phyloP scores from a whole-genome alignment of 2,888 invertebrate species.

The Xestoiulus laeticollis region DNA sequence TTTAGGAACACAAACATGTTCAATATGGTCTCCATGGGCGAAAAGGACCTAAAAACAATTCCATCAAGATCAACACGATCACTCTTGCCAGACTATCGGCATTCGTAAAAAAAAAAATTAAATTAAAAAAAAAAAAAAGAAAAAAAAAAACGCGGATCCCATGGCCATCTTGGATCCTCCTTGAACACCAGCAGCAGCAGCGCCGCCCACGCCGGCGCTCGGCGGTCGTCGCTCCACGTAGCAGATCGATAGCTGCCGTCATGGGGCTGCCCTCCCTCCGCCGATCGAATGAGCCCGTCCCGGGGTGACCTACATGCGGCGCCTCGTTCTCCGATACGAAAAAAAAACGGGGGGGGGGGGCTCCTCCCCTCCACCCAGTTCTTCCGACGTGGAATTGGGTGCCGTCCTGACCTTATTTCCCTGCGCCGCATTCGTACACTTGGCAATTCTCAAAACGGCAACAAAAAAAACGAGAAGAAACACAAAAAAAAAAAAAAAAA shows the following conservation, averaged over 20 bases:
- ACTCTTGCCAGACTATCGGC: no score
- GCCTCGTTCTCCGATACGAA: background rate
- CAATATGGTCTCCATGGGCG: no score
- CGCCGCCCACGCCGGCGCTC: background rate
- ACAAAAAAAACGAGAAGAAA: no score
- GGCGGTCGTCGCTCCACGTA: background rate
- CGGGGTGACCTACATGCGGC: background rate
- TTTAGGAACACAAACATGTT: no score
- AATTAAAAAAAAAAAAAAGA: no score
- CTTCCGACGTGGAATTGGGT: background rate
- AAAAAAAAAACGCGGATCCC: no score
- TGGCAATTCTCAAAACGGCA: background rate
- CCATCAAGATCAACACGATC: no score
- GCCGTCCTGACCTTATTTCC: constrained; percentile 26
- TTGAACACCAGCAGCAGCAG: background rate
- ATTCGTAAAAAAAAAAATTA: no score
- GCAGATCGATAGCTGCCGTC: no score
- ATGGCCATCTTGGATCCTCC: background rate
- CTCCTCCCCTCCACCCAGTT: constrained; percentile 23
- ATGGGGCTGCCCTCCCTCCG: constrained; percentile 10
- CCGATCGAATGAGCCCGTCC: background rate
- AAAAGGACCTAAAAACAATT: no score
- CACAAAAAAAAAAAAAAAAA: no score
- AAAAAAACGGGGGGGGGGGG: no score
- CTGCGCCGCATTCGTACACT: background rate